A percentile compares a stretch with the other conserved stretches of the same genome.
phyloP scores from a whole-genome alignment of 2,113 vertebrate species.

The Bufo bufo region DNA sequence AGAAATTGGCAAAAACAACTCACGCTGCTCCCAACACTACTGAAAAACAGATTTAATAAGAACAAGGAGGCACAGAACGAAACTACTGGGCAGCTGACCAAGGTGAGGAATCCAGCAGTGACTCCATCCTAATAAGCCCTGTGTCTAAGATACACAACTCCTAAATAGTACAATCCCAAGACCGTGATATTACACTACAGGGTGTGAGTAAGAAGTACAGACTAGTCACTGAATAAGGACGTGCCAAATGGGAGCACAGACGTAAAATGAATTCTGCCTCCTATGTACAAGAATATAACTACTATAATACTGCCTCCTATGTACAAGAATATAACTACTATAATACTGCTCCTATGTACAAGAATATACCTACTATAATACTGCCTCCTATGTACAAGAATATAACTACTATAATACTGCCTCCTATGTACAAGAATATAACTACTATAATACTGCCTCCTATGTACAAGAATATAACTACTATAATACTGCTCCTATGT shows the following conservation, averaged over 20 bases:
- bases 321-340: too few relatives aligned
- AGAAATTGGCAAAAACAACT: conserved; percentile 18
- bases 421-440: conserved; percentile 1
- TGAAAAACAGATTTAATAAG: conserved; percentile 3
- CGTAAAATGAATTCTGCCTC: background rate
- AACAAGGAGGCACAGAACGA: background rate
- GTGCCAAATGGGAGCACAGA: background rate
- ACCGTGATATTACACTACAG: too few relatives aligned
- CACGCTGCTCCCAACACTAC: background rate
- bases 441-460: background rate
- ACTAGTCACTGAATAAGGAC: background rate
- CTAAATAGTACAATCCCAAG: background rate
- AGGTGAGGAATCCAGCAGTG: background rate
- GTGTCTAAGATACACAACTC: background rate
- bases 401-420: conserved; percentile 5
- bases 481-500: background rate
- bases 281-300: background rate
- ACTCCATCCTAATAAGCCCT: background rate
- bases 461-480: background rate
- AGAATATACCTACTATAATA: too few relatives aligned
- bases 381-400: background rate
- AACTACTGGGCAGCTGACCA: background rate
- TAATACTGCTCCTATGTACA: too few relatives aligned
- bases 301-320: background rate
- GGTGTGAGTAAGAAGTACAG: background rate